A percentile compares a stretch with the other conserved stretches of the same genome.
These are phyloP conservation scores for Drosophila dives DNA, from an alignment of 2,888 invertebrate species.

Conservation along the genomic window DNA sequence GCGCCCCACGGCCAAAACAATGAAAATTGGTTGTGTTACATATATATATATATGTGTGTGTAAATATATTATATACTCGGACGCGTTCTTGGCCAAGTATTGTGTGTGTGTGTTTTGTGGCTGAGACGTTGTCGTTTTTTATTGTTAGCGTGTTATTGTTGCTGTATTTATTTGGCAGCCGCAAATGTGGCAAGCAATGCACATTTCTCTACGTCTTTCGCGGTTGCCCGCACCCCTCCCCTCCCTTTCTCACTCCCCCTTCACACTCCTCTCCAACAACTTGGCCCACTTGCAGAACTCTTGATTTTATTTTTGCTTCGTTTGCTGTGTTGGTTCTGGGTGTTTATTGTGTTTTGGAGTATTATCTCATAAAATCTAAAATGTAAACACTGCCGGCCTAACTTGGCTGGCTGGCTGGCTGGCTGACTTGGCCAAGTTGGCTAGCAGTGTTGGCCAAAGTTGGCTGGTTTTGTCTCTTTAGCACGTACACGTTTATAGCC, in stretches of 20 bases:
- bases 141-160: constrained; percentile 70
- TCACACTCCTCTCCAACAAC: no score
- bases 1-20: constrained; percentile 74
- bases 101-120: constrained; percentile 44
- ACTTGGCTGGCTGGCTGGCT: not conserved
- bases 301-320: constrained; percentile 10
- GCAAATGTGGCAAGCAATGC: constrained; percentile 41
- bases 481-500: constrained; percentile 72
- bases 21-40: constrained; percentile 80
- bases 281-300: not conserved
- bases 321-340: constrained; percentile 8
- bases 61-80: constrained; percentile 52
- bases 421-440: constrained; percentile 3
- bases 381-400: constrained; percentile 68
- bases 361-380: constrained; percentile 79
- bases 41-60: constrained; percentile 51
- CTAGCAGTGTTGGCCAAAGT: constrained; percentile 15
- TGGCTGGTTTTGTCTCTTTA: constrained; percentile 47
- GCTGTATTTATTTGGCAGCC: constrained; percentile 74
- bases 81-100: constrained; percentile 57
- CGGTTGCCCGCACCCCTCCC: constrained; percentile 18
- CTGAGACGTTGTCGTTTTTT: constrained; percentile 70
- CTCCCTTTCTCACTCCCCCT: no score
- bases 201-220: constrained; percentile 50
- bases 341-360: constrained; percentile 59